Evolutionary conservation across 2,797 vertebrate genomes (phyloP).

Genomic region (Mus caroli): DNA sequence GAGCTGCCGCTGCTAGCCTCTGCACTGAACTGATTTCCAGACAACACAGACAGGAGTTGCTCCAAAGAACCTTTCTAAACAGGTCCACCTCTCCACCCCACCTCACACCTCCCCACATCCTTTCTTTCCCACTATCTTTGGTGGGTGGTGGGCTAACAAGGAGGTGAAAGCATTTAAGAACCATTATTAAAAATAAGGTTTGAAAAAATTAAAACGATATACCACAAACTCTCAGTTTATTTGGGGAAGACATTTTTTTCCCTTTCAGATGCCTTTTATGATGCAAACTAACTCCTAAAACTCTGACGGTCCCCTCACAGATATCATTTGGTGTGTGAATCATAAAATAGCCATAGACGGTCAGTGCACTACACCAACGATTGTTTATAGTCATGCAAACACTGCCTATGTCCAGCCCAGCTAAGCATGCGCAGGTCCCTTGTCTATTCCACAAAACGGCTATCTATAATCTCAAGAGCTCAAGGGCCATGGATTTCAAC

Average conservation of each 20-base stretch:
- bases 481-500: conserved; percentile 64
- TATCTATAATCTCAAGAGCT: conserved; percentile 70
- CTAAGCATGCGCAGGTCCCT: conserved; percentile 27
- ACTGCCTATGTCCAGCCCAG: conserved; percentile 1
- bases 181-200: not conserved
- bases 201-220: not conserved
- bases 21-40: not conserved
- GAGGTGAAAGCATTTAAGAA: not conserved
- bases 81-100: not conserved
- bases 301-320: not conserved
- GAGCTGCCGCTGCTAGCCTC: not conserved
- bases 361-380: not conserved
- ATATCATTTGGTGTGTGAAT: not conserved
- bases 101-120: not conserved
- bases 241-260: conserved; percentile 36
- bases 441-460: conserved; percentile 59
- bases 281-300: conserved; percentile 44
- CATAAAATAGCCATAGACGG: conserved; percentile 14
- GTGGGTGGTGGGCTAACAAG: not conserved
- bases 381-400: not conserved
- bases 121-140: not conserved
- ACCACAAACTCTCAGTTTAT: not conserved
- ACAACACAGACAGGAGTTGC: not conserved
- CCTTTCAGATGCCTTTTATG: conserved; percentile 8
- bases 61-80: not conserved